These are phyloP conservation scores for Hippopotamyrus pictus DNA, from an alignment of 2,797 vertebrate genomes.

Conservation along the genomic window DNA sequence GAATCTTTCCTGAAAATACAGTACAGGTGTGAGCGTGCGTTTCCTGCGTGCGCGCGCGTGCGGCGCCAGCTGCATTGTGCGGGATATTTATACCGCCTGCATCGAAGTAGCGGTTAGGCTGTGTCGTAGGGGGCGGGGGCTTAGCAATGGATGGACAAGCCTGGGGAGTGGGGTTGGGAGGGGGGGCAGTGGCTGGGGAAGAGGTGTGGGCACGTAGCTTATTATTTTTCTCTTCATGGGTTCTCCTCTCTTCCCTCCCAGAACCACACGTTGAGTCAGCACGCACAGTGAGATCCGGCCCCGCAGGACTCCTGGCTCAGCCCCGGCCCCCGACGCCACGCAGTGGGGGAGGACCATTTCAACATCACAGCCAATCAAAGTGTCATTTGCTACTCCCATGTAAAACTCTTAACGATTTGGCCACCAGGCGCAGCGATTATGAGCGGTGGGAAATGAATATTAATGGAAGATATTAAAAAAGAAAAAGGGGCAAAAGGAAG, in stretches of 20 bases:
- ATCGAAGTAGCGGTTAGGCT: slow-evolving; percentile 34
- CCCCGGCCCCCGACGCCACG: slow-evolving; percentile 85
- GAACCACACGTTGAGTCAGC: slow-evolving; percentile 99
- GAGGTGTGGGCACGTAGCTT: slow-evolving; percentile 79
- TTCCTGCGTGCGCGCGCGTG: background rate
- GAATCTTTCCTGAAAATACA: slow-evolving; percentile 30
- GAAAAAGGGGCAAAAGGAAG: slow-evolving; percentile 45
- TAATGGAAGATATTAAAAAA: slow-evolving; percentile 96
- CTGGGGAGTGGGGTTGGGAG: slow-evolving; percentile 24
- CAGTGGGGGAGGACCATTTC: slow-evolving; percentile 96
- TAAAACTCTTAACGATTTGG: slow-evolving; percentile 99
- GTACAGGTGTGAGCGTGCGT: slow-evolving; percentile 3
- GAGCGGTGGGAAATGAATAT: slow-evolving; percentile 99
- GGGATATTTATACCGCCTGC: slow-evolving; percentile 22
- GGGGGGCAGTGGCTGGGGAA: slow-evolving; percentile 67
- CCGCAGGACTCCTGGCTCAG: slow-evolving; percentile 92
- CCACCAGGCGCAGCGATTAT: slow-evolving; percentile 99
- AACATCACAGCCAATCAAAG: slow-evolving; percentile 99
- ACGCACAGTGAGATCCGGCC: slow-evolving; percentile 93
- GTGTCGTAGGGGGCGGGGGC: slow-evolving; percentile 37
- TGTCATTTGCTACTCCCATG: slow-evolving; percentile 99
- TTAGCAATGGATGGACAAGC: slow-evolving; percentile 44
- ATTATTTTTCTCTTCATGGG: slow-evolving; percentile 96
- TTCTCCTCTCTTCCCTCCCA: slow-evolving; percentile 86
- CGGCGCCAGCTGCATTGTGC: background rate